Conservation (phyloP, 2,888 invertebrate genomes). For the Temnothorax unifasciatus region DNA sequence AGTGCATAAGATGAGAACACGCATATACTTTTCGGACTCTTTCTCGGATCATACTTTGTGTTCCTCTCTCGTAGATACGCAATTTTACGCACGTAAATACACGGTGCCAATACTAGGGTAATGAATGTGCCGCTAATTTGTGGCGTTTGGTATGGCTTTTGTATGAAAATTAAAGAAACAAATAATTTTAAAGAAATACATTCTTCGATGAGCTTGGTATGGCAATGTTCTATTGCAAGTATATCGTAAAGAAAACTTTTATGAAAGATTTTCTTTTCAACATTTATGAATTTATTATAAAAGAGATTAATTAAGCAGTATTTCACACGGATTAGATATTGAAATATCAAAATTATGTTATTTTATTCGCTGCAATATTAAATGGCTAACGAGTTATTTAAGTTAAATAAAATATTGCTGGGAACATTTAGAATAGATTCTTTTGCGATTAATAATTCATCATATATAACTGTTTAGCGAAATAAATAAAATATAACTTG, state of each 20-base stretch:
- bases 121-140: slow-evolving; percentile 67
- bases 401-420: background rate
- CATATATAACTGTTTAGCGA: background rate
- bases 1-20: background rate
- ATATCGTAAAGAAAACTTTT: slow-evolving; percentile 40
- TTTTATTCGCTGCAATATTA: background rate
- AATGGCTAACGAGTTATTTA: background rate
- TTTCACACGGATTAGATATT: background rate
- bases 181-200: slow-evolving; percentile 55
- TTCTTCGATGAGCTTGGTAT: slow-evolving; percentile 78
- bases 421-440: background rate
- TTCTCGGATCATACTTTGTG: slow-evolving; percentile 64
- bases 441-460: slow-evolving; percentile 17
- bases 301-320: background rate
- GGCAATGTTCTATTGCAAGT: slow-evolving; percentile 68
- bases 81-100: slow-evolving; percentile 73
- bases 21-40: slow-evolving; percentile 27
- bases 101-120: slow-evolving; percentile 81
- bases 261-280: slow-evolving; percentile 26
- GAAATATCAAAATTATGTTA: background rate
- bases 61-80: slow-evolving; percentile 64
- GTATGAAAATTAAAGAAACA: slow-evolving; percentile 59
- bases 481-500: background rate
- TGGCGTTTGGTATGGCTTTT: slow-evolving; percentile 72
- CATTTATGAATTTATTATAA: slow-evolving; percentile 31